phyloP scores from a whole-genome alignment of 2,888 invertebrate genomes.

The Sclerodermus sp. region DNA sequence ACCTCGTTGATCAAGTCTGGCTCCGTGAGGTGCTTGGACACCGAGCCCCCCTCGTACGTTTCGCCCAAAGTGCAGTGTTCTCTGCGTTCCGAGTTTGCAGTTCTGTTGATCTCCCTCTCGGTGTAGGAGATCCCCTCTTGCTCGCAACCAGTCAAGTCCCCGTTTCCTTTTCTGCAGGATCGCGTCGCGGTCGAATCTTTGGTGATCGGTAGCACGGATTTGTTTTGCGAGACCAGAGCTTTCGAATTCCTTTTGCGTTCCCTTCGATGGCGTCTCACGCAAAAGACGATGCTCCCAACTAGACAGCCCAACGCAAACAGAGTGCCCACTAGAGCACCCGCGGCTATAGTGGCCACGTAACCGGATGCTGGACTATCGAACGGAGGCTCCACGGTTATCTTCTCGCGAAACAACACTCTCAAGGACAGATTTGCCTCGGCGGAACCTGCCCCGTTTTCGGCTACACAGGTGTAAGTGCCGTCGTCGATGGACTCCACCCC shows the following conservation, averaged over 20 bases:
- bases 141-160: conserved; percentile 50
- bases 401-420: conserved; percentile 65
- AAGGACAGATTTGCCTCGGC: conserved; percentile 81
- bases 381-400: conserved; percentile 43
- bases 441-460: conserved; percentile 82
- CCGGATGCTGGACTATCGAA: conserved; percentile 41
- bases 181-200: conserved; percentile 58
- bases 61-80: conserved; percentile 33
- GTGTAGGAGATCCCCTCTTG: conserved; percentile 57
- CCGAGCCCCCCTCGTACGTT: conserved; percentile 32
- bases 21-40: conserved; percentile 57
- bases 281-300: conserved; percentile 45
- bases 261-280: conserved; percentile 41
- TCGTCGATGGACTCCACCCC: conserved; percentile 63
- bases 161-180: conserved; percentile 34
- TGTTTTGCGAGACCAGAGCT: conserved; percentile 41
- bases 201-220: conserved; percentile 46
- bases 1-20: conserved; percentile 59
- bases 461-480: conserved; percentile 83
- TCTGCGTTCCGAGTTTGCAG: conserved; percentile 32
- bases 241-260: conserved; percentile 47
- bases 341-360: conserved; percentile 47
- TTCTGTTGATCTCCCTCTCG: conserved; percentile 37
- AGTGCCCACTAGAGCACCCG: conserved; percentile 48
- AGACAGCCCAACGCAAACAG: conserved; percentile 46